Percentiles rank a stretch among this genome's conserved stretches.
These are phyloP conservation scores for Drosophila tropicalis DNA, from an alignment of 1,140 invertebrate species.

Conservation along the genomic window DNA sequence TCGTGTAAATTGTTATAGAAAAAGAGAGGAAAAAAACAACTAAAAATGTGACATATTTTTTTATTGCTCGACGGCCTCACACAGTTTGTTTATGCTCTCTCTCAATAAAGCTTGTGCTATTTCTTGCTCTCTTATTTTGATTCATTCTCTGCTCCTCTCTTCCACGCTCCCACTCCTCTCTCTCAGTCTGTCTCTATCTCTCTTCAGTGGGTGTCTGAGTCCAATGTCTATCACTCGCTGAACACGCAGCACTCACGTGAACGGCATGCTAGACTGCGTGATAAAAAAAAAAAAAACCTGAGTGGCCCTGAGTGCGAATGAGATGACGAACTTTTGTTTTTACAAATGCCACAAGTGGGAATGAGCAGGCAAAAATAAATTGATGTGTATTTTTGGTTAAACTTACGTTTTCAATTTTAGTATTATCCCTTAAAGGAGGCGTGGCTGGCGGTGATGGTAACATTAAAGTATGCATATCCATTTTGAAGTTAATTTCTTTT, in stretches of 20 bases:
- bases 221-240: conserved; percentile 77
- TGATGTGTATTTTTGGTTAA: conserved; percentile 38
- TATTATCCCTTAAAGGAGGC: conserved; percentile 84
- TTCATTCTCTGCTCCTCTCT: conserved; percentile 22
- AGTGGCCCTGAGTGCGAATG: conserved; percentile 50
- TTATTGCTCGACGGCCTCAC: conserved; percentile 59
- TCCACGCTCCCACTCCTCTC: conserved; percentile 9
- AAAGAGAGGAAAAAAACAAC: conserved; percentile 2
- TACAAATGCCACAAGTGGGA: conserved; percentile 73
- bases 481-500: conserved; percentile 37
- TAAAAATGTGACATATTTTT: conserved; percentile 73
- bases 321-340: conserved; percentile 82
- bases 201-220: conserved; percentile 48
- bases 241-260: conserved; percentile 83
- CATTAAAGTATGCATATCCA: conserved; percentile 83
- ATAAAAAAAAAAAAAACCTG: conserved; percentile 55
- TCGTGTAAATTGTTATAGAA: conserved; percentile 48
- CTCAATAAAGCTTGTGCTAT: conserved; percentile 6
- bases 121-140: conserved; percentile 25
- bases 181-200: neutral
- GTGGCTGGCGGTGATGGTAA: conserved; percentile 86
- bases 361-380: conserved; percentile 39
- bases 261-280: conserved; percentile 81
- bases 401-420: conserved; percentile 84
- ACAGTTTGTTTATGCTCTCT: conserved; percentile 51